These are phyloP conservation scores for Ditylenchus dipsaci DNA, from an alignment of 1,140 invertebrate species.

Conservation along the genomic window DNA sequence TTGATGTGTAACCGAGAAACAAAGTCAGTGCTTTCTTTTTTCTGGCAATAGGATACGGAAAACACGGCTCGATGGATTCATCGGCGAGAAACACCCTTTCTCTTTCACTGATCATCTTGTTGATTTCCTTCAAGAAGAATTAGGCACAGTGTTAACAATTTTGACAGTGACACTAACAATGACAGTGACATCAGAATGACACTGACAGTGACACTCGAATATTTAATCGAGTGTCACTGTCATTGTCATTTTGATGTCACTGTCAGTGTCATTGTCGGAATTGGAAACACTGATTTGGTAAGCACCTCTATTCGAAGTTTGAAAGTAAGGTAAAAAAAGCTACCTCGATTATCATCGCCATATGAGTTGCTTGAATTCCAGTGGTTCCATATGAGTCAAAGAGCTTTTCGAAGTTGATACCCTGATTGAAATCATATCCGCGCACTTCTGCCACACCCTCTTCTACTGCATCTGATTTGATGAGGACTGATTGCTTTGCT, in stretches of 20 bases:
- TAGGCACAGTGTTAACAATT: no score
- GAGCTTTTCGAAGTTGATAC: conserved; percentile 78
- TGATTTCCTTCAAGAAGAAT: conserved; percentile 45
- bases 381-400: conserved; percentile 74
- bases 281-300: no score
- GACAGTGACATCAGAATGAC: no score
- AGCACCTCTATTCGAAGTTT: no score
- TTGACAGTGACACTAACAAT: no score
- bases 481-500: conserved; percentile 21
- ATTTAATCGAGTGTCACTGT: no score
- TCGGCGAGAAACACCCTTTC: conserved; percentile 24
- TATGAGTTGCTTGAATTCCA: conserved; percentile 94
- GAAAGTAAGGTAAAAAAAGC: conserved; percentile 8
- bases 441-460: conserved; percentile 43
- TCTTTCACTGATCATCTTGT: conserved; percentile 50
- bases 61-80: conserved; percentile 22
- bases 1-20: conserved; percentile 95
- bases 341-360: conserved; percentile 75
- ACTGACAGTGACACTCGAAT: no score
- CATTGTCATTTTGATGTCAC: no score
- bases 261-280: no score
- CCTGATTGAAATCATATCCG: conserved; percentile 88
- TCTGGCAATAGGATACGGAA: conserved; percentile 63
- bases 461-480: conserved; percentile 25
- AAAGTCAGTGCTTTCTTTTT: conserved; percentile 82